phyloP scores from a whole-genome alignment of 2,113 vertebrate genomes.

The Clarias macrocephalus region DNA sequence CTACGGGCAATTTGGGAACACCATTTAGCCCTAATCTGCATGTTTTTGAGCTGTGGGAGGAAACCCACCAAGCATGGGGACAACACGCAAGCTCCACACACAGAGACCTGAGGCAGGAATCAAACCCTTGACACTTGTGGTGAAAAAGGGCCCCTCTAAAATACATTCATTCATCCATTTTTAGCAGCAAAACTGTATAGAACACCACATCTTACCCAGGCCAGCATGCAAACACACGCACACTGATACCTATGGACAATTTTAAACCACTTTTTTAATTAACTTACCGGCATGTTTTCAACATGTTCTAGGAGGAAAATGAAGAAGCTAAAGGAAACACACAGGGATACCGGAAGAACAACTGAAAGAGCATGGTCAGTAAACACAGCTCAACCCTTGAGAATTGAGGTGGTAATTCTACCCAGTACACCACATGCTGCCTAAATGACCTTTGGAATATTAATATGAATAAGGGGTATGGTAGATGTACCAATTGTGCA shows the following conservation, averaged over 20 bases:
- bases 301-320: not conserved
- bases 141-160: not conserved
- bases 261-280: not conserved
- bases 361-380: not conserved
- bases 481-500: not conserved
- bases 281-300: not conserved
- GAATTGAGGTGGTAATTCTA: not conserved
- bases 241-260: not conserved
- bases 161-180: not conserved
- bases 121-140: too few relatives aligned
- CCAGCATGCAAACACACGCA: not conserved
- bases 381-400: not conserved
- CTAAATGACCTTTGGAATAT: not conserved
- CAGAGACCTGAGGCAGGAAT: too few relatives aligned
- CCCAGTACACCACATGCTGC: not conserved
- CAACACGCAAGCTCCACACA: too few relatives aligned
- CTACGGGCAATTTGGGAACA: too few relatives aligned
- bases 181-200: not conserved
- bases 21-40: too few relatives aligned
- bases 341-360: not conserved
- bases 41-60: too few relatives aligned
- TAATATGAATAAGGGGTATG: not conserved
- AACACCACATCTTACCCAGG: not conserved
- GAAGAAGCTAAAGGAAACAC: not conserved
- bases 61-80: too few relatives aligned